Base-by-base conservation (phyloP, 1,140 invertebrate genomes). In the Amyelois transitella region DNA sequence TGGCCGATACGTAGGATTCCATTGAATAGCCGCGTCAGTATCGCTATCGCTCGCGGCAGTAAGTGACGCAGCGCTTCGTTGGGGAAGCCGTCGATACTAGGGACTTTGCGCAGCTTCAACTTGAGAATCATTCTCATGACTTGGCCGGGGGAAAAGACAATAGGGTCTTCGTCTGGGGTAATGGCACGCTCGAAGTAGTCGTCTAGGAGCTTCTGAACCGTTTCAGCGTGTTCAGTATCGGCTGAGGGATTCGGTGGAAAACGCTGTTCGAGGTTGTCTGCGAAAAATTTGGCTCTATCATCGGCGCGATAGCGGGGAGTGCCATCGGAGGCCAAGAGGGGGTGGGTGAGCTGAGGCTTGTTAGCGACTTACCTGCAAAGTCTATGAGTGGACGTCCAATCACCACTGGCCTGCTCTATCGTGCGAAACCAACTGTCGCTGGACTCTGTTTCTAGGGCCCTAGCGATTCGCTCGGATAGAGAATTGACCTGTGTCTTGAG, bases 1-100 rank as follows among this genome's bases (percentile, higher is more conserved):
- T 65, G 28, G 6, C 54, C 56, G 20, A 58, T 55, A 10, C 61
- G 54, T 12, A 64, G n/a, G n/a, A 62, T 60, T 1, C 60, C 58
- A 20, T 62, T 66, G n/a, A n/a, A n/a, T 0, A 62, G 18, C 4
- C 51, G 43, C 1, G 62, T 57, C 10, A 61, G 10, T 0, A 50
- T 22, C 12, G 54, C 52, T 3, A 57, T 49, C 0, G 25, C 60
- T 56, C 64, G 63, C 32, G 14, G 50, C 0, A 55, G 63, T 0
- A 62, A 24, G 19, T 58, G 25, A 6, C 52, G 44, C 24, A 58
- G 54, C 7, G 55, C 50, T 20, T 48, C 45, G n/a, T 62, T 64
- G 0, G 58, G 49, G n/a, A 69, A 60, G 10, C 12, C 28, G 10
- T 69, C 60, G 14, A 55, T 14, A 21, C 64, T 60, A 12, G 64